Evolutionary conservation across 1,140 invertebrate genomes (phyloP), one percentile per base, ranked within the genome.

Genomic region (Drepana arcuata): DNA sequence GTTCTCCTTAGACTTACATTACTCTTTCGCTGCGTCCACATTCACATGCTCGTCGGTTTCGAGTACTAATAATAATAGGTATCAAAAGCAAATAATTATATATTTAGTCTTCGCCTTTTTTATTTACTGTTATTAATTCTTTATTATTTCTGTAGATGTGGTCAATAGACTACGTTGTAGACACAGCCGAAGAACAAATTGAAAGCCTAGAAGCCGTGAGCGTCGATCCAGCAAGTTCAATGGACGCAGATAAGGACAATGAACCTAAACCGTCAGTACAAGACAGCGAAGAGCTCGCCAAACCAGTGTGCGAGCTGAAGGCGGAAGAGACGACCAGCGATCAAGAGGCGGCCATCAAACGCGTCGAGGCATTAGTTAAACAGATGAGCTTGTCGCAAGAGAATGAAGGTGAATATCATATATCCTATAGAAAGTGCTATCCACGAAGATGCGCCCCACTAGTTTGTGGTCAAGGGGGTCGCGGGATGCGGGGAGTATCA

Each of bases 121-220:
- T n/a, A n/a, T n/a, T n/a, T n/a, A n/a, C n/a, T n/a, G n/a, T n/a
- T n/a, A n/a, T n/a, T n/a, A n/a, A n/a, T n/a, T n/a, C n/a, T n/a
- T n/a, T n/a, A n/a, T n/a, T n/a, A n/a, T n/a, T n/a, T 21, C 16
- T 43, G 12, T 61, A 96, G 91, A 97, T 99, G 94, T 99, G 96
- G 95, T 96, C 95, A 4, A 88, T 97, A 41, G 95, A 97, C 70
- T 96, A 96, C 83, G 90, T 95, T 16, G 94, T 97, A 85, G 93
- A 96, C 37, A 92, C 93, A 31, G 88, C 89, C 10, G 75, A 82
- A 11, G 74, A 83, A 12, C 60, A 72, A 47, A 25, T 23, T 5
- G 56, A 68, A 15, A 67, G 49, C 10, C 31, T 53, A 18, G 68
- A 71, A 33, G 68, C 70, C 1, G 69, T 59, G 14, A 85, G 81